These are phyloP conservation scores for Trididemnum nubilum DNA, from an alignment of 23 tunicate genomes.

Conservation along the genomic window DNA sequence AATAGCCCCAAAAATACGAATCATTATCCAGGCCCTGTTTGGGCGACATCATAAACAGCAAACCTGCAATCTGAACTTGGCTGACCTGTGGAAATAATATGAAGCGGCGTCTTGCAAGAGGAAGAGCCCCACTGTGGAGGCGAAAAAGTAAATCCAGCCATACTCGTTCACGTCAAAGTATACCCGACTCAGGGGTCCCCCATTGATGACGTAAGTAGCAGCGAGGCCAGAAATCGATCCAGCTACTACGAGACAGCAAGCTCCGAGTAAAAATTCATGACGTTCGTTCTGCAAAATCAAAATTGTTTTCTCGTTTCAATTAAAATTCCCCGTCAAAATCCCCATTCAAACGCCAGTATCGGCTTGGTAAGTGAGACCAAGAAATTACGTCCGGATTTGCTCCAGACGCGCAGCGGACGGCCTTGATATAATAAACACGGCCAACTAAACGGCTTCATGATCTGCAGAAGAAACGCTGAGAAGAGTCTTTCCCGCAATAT, in stretches of 20 bases:
- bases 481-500: no score
- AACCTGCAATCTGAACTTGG: background rate
- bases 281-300: slow-evolving; percentile 49
- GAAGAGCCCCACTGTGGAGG: slow-evolving; percentile 48
- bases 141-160: slow-evolving; percentile 66
- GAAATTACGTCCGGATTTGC: no score
- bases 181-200: slow-evolving; percentile 27
- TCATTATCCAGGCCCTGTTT: no score
- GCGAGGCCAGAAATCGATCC: slow-evolving; percentile 58
- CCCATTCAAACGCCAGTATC: no score
- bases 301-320: background rate
- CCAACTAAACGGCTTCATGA: no score
- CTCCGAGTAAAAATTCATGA: slow-evolving; percentile 73
- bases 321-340: no score
- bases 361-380: no score
- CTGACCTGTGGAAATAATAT: slow-evolving; percentile 81
- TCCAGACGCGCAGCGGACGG: no score
- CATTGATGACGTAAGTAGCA: slow-evolving; percentile 55
- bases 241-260: slow-evolving; percentile 33
- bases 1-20: no score
- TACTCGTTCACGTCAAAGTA: slow-evolving; percentile 60
- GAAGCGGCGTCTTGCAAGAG: slow-evolving; percentile 70
- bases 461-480: no score
- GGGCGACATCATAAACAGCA: background rate
- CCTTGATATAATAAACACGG: no score